Base-by-base conservation (phyloP, 2,797 vertebrate species). In the Strix occidentalis region DNA sequence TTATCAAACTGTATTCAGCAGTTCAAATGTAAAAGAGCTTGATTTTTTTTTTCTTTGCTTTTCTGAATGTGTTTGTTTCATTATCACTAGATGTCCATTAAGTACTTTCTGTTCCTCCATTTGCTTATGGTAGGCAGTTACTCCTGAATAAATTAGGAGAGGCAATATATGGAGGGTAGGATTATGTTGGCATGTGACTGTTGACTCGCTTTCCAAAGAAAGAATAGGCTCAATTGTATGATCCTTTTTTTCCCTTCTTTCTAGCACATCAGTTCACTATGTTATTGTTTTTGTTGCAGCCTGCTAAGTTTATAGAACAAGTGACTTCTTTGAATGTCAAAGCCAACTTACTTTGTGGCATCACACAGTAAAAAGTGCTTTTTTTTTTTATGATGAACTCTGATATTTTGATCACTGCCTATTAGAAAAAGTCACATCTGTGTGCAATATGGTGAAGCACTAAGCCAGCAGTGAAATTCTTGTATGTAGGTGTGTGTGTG, bases 101-200 rank as follows among this genome's bases (percentile, higher is more conserved):
- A 91, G 76, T 87, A 87, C 89, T 78, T 76, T 93, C 33, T 94
- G 84, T 93, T 96, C 79, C 85, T 89, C 79, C 26, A 8, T 84
- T 96, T 90, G 89, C 87, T 95, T 90, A 53, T 90, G 74, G 87
- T 78, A 94, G 74, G 76, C 78, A 94, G 74, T 72, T 81, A 89
- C 57, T 92, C 46, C 61, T 95, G 87, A 95, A 94, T 96, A 97
- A 95, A 97, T 97, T 92, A 95, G 92, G 82, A 96, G 60, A 72
- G 91, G 86, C 89, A 92, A 33, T 87, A 57, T 77, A 56, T 76
- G 96, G 76, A 81, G 68, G 68, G 64, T 88, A 94, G 87, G 81
- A 66, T 97, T 96, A 84, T 64, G 90, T 84, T 93, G 87, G 83
- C 91, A 54, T 95, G 43, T 95, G 93, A 93, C 81, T 82, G 87